Base-by-base conservation (phyloP, 2,888 invertebrate genomes). In the Linnaemya vulpina region DNA sequence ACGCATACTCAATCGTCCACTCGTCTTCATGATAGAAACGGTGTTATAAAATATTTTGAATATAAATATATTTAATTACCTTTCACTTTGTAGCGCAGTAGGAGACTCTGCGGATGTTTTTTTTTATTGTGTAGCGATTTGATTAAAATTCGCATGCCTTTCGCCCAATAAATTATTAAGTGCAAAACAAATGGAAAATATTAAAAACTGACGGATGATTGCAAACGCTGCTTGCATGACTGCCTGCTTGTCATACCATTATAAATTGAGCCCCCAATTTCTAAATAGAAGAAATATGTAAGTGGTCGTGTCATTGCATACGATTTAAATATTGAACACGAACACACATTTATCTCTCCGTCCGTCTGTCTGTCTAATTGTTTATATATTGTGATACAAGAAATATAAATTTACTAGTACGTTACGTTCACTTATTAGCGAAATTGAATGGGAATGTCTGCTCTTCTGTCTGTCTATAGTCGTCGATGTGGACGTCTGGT, bases 131-230 rank as follows among this genome's bases (percentile, higher is more conserved):
- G 15, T 51, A 13, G 7, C 58, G n/a, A 20, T 43, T 63, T 25
- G 40, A 46, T 30, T 68, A 1, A 38, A 77, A 77, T 81, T 77
- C 74, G 22, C 51, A 82, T 75, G 75, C 75, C 70, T 71, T 78
- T 82, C 75, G 73, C 80, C 88, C 88, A 89, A 90, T 89, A 89
- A 89, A 89, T 89, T 90, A 89, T 86, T 81, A 82, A 89, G 88
- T 87, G 88, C 87, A 89, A 88, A 88, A 88, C 89, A 90, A 90
- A 90, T 90, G 89, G 88, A 88, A 90, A 90, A 89, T 90, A 91
- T 90, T 91, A 90, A 89, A 90, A 89, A 87, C 88, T 90, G 90
- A 91, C 90, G 89, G 89, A 90, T 90, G 90, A 87, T 86, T 89
- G 88, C 88, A 81, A 79, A 76, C 55, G 55, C 77, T 79, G 73